phyloP scores from a whole-genome alignment of 2,888 invertebrate species.

The Meliscaeva auricollis region DNA sequence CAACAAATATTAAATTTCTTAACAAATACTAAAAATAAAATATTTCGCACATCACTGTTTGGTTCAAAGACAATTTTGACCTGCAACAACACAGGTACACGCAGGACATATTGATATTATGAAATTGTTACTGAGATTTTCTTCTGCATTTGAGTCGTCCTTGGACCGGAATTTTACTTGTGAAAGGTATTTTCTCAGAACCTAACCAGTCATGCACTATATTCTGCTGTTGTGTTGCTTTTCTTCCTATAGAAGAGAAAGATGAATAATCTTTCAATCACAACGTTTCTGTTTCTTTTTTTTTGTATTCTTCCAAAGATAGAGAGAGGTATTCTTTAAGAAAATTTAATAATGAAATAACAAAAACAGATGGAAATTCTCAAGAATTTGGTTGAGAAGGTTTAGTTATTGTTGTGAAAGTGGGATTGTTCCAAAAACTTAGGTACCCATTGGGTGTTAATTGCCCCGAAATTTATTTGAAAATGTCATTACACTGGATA shows the following conservation, averaged over 20 bases:
- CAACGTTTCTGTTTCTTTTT: not conserved
- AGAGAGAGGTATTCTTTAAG: not conserved
- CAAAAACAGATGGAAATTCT: conserved; percentile 13
- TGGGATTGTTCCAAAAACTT: not conserved
- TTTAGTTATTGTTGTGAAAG: not conserved
- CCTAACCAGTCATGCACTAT: not conserved
- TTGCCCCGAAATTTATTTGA: too few species aligned
- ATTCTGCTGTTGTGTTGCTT: conserved; percentile 1
- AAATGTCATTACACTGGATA: too few species aligned
- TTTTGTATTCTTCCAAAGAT: not conserved
- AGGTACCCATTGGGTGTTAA: too few species aligned
- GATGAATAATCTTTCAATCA: conserved; percentile 21
- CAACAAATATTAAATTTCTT: too few species aligned
- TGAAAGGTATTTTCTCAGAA: not conserved
- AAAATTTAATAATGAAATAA: conserved; percentile 14
- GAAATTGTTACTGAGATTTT: conserved; percentile 3
- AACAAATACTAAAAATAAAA: too few species aligned
- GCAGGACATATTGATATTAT: not conserved
- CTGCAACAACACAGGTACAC: not conserved
- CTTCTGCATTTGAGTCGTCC: conserved; percentile 12
- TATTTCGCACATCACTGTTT: not conserved
- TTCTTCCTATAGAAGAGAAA: not conserved
- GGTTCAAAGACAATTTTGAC: not conserved
- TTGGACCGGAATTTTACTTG: conserved; percentile 4
- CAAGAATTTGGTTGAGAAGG: not conserved